These are phyloP conservation scores for Leucoma salicis DNA, from an alignment of 2,888 invertebrate genomes.

Conservation along the genomic window DNA sequence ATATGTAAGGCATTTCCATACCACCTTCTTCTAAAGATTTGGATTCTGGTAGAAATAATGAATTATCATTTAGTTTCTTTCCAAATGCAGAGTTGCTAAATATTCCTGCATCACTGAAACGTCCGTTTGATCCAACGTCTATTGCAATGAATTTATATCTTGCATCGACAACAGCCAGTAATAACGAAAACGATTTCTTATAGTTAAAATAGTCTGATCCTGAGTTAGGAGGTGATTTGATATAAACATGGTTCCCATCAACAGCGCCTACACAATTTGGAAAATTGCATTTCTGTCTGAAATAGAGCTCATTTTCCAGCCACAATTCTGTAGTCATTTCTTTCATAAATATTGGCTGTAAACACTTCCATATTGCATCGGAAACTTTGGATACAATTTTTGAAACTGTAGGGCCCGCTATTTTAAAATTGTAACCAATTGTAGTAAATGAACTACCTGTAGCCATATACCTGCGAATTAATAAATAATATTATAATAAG, in stretches of 20 bases:
- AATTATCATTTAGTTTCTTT: conserved; percentile 13
- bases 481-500: no score
- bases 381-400: no score
- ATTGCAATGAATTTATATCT: conserved; percentile 22
- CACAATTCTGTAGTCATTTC: no score
- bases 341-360: no score
- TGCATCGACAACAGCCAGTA: conserved; percentile 18
- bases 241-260: conserved; percentile 22
- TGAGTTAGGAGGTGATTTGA: conserved; percentile 15
- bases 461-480: no score
- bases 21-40: conserved; percentile 15
- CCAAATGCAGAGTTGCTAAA: conserved; percentile 16
- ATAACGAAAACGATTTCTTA: conserved; percentile 16
- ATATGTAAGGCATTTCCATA: conserved; percentile 19
- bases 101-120: conserved; percentile 27
- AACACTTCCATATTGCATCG: no score
- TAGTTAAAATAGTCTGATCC: conserved; percentile 21
- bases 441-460: no score
- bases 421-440: no score
- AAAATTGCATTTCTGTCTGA: no score
- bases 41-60: conserved; percentile 15
- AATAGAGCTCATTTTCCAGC: no score
- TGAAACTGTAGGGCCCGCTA: no score
- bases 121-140: conserved; percentile 25
- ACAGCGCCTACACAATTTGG: conserved; percentile 17